Base-by-base conservation (phyloP, 2,797 vertebrate genomes). In the Pangasius krempfi region DNA sequence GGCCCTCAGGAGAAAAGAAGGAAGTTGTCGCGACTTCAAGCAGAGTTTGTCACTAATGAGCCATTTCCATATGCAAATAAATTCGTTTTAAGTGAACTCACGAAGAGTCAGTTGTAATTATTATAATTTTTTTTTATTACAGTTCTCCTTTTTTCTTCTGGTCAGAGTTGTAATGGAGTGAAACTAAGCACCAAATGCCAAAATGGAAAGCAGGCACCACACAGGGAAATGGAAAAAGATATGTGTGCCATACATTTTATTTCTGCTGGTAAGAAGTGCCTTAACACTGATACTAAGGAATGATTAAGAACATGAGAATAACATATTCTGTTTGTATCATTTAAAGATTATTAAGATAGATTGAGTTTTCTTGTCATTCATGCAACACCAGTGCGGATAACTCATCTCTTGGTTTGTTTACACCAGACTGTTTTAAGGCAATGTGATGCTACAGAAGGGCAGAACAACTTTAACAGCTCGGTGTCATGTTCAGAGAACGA, bases 211-310 rank as follows among this genome's bases (percentile, higher is more conserved):
- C 88, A 79, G 68, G 16, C 37, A 88, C 16, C 87, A 84, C 22
- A 88, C 75, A 92, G 54, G 84, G 88, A 87, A 85, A 89, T 44
- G 88, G 91, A 88, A 3, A 60, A 85, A 47, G 86, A 91, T 58
- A 78, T 33, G 30, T n/a, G 2, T 3, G 33, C 9, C 88, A 20
- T 25, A 66, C 68, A 84, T 89, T 66, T 81, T 92, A 54, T 79
- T 95, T 56, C 52, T 95, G 1, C 66, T 92, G 95, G 92, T 93
- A 90, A 95, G 95, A 84, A 89, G 10, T 40, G 1, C n/a, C 7
- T 44, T 37, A 27, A 30, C 40, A 20, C 25, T 73, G 2, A 73
- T 5, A 66, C 27, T 8, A 52, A 47, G 4, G 27, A 13, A 50
- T 47, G 44, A 4, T n/a, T 33, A 80, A 12, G n/a, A 30, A 27